Evolutionary conservation across 2,888 invertebrate species (phyloP), one percentile per base, ranked within the genome.

Genomic region (Dicranocentrus wangi): DNA sequence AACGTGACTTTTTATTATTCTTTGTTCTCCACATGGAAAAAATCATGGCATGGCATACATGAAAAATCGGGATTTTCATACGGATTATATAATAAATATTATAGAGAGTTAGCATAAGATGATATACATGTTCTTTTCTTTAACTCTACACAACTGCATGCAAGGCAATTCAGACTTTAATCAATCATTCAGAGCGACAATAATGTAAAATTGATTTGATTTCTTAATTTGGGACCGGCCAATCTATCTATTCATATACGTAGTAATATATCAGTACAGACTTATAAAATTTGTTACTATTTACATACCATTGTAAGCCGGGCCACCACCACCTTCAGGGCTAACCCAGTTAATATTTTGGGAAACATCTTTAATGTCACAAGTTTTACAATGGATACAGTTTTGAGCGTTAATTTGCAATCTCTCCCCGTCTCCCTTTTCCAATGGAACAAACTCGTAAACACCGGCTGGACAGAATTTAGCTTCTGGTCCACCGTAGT

Each of bases 281-380:
- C n/a, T n/a, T n/a, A n/a, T n/a, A n/a, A n/a, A n/a, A n/a, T n/a
- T n/a, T n/a, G n/a, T n/a, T n/a, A n/a, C n/a, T n/a, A n/a, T 15
- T 91, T 93, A 99, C 98, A 99, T 99, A 88, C 99, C 99, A 89
- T 97, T 96, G 90, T 99, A 99, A 17, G 98, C 98, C 17, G 99
- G 99, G 0, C 99, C 99, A 87, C 98, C 99, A 73, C 98, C 98
- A 0, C 98, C 98, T 90, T 99, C 99, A 0, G 99, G 99, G 8
- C 96, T 95, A 0, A 99, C 99, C 99, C 99, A 99, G 90, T 99
- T 99, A 88, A 99, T 99, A 89, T 99, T 99, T 90, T 99, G 99
- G 80, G 94, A 95, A 0, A 98, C 97, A 89, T 99, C 98, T 89
- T 99, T 99, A 87, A 99, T 99, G 90, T 99, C 99, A 90, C 99